Conservation (phyloP, 2,113 vertebrate species). For the Upupa epops region DNA sequence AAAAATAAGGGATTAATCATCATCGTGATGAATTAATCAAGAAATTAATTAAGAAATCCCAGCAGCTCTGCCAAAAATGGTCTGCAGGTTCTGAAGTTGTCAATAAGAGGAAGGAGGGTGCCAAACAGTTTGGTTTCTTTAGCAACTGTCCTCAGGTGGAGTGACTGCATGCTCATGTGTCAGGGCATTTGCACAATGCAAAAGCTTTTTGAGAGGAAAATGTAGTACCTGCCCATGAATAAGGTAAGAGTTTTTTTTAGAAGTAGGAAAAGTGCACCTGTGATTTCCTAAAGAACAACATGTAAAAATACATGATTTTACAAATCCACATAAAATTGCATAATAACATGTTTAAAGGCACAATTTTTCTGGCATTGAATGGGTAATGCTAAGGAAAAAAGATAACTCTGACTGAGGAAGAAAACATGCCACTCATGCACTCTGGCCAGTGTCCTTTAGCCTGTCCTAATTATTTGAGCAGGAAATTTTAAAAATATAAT, state of each 20-base stretch:
- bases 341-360: neutral
- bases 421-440: neutral
- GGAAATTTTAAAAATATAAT: neutral
- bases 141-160: neutral
- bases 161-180: rapidly evolving
- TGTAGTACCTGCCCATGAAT: rapidly evolving
- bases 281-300: neutral
- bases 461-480: neutral
- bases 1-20: neutral
- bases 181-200: neutral
- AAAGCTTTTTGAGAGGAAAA: neutral
- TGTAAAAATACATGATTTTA: neutral
- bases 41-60: neutral
- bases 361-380: rapidly evolving
- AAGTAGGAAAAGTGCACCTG: neutral
- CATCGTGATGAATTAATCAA: neutral
- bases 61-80: neutral
- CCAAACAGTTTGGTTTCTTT: neutral
- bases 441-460: neutral
- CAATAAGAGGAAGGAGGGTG: neutral
- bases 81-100: neutral
- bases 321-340: neutral
- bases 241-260: neutral
- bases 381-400: neutral
- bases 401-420: rapidly evolving